These are phyloP conservation scores for Chondrilla cf. caribensis DNA, from an alignment of 37 sponge, comb jelly and placozoan species.

Conservation along the genomic window DNA sequence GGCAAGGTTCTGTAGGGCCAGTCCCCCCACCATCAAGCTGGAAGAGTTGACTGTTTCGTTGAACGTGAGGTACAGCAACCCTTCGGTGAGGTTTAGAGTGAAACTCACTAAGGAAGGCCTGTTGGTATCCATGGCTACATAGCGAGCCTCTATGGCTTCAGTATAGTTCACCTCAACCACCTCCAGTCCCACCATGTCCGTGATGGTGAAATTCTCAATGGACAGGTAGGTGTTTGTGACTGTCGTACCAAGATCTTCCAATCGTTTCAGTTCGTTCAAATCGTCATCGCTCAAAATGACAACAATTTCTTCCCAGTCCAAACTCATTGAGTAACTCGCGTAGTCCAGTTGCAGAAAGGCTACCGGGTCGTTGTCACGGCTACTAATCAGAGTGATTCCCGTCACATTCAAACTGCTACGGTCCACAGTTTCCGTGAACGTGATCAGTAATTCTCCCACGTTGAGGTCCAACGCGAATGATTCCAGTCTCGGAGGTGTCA, in stretches of 20 bases:
- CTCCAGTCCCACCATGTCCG: constrained; percentile 67
- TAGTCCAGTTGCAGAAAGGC: neutral
- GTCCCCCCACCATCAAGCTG: constrained; percentile 57
- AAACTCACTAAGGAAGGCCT: constrained; percentile 54
- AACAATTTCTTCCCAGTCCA: constrained; percentile 16
- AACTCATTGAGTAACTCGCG: neutral
- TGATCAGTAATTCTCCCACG: constrained; percentile 49
- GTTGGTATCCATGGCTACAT: constrained; percentile 34
- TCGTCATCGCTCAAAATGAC: constrained; percentile 54
- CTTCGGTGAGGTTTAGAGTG: constrained; percentile 53
- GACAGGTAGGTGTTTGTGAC: constrained; percentile 50
- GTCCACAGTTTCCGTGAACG: constrained; percentile 84
- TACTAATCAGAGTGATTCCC: constrained; percentile 54
- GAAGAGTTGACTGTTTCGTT: constrained; percentile 81
- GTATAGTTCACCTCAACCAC: constrained; percentile 34
- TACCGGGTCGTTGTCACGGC: neutral
- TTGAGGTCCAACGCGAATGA: constrained; percentile 65
- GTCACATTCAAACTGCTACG: constrained; percentile 57
- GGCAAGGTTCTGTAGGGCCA: constrained; percentile 54
- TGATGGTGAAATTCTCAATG: constrained; percentile 41
- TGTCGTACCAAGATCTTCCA: constrained; percentile 52
- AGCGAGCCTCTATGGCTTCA: constrained; percentile 4
- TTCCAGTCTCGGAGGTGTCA: constrained; percentile 61
- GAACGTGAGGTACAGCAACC: constrained; percentile 66
- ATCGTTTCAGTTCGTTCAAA: constrained; percentile 76